Base-by-base conservation (phyloP, 1,140 invertebrate genomes). In the Mylabris phalerata region DNA sequence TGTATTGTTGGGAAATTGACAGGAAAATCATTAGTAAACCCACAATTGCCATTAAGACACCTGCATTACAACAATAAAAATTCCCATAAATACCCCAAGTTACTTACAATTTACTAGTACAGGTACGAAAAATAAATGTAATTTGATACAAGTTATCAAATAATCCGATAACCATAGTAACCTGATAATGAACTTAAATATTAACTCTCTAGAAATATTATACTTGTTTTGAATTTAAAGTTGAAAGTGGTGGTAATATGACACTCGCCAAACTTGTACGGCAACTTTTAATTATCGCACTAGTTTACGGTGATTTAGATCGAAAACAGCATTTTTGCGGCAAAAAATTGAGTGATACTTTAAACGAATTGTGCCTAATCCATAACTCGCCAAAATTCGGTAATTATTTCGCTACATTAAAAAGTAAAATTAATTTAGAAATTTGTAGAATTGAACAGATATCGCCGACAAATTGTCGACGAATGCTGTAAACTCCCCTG, bases 91-190 rank as follows among this genome's bases (percentile, higher is more conserved):
- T 32, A 5, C 7, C 32, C 4, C 4, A 32, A 0, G 32, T 4
- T 32, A 5, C 7, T 32, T 32, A 32, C 2, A 32, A 19, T 7
- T 5, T 32, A 32, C 4, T 32, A 32, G 7, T 7, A 32, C 4
- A 32, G 32, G 4, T 7, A 32, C 4, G 7, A 32, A 32, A 32
- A 32, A 5, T 32, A 32, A 7, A 32, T 32, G 32, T 32, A 32
- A 32, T 32, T 32, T 7, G 32, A 32, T 32, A 32, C 32, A 7
- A 5, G 32, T 32, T 32, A 32, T 32, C 32, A 26, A 54, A 54
- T 46, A 45, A 42, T 54, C 43, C 26, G 51, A 45, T 27, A 25
- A 27, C 51, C 51, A 54, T 54, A 45, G 51, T 45, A 54, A 54
- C 51, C 19, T 54, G 19, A 51, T 41, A 41, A 19, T 32, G 51